Conservation (phyloP, 1,140 invertebrate species). For the Temnothorax nylanderi region DNA sequence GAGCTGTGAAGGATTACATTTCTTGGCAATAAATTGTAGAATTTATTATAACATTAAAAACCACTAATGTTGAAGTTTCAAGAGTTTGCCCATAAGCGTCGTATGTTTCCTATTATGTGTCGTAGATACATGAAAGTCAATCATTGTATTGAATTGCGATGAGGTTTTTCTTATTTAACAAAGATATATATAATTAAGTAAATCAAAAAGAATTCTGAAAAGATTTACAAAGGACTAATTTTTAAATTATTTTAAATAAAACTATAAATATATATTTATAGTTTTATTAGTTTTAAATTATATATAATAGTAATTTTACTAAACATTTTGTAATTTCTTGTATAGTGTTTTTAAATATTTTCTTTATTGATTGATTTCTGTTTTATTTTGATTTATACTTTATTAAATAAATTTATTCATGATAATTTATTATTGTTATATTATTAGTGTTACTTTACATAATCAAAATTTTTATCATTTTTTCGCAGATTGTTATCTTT, state of each 20-base stretch:
- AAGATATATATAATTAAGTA: background rate
- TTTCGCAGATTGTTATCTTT: background rate
- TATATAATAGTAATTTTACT: too few relatives aligned
- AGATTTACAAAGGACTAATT: background rate
- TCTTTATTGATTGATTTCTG: too few relatives aligned
- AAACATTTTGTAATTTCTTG: too few relatives aligned
- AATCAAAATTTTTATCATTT: background rate
- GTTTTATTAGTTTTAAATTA: background rate
- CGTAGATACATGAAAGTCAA: background rate
- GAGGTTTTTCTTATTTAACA: background rate
- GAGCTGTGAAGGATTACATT: background rate
- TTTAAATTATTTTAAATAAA: background rate
- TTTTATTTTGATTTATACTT: background rate
- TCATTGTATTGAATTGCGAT: background rate
- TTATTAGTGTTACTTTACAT: background rate
- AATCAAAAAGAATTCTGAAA: background rate
- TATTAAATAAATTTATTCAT: background rate
- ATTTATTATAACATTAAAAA: constrained; percentile 18
- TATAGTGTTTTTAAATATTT: too few relatives aligned
- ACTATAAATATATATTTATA: background rate
- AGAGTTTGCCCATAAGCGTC: background rate
- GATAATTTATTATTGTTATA: background rate
- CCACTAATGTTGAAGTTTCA: background rate
- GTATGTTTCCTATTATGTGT: background rate
- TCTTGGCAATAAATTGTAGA: constrained; percentile 16